Conservation (phyloP, 2,113 vertebrate genomes). For the Calyptommatus sinebrachiatus region DNA sequence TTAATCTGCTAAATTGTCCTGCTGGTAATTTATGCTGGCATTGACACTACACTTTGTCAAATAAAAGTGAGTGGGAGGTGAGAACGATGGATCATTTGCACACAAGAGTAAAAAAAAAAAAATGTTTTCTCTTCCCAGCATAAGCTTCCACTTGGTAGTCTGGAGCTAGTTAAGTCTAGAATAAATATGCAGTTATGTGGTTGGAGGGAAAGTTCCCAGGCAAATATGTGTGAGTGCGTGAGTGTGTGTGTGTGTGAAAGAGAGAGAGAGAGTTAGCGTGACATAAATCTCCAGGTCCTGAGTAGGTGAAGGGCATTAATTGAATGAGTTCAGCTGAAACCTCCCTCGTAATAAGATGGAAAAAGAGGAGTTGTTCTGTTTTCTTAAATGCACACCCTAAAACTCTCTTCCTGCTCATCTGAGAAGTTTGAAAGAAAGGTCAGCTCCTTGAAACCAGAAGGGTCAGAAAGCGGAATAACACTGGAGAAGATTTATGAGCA, state of each 20-base stretch:
- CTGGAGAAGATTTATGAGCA: not conserved
- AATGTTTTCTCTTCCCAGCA: not conserved
- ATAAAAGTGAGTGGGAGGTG: not conserved
- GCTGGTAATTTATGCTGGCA: slow-evolving; percentile 13
- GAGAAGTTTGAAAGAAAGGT: not conserved
- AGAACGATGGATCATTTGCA: not conserved
- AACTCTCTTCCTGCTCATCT: slow-evolving; percentile 10
- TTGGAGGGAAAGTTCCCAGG: not conserved
- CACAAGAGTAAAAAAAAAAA: not conserved
- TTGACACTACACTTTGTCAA: not conserved
- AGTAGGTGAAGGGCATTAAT: not conserved
- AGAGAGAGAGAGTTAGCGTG: too few species aligned
- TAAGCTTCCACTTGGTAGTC: not conserved
- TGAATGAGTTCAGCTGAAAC: not conserved
- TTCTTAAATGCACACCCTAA: not conserved
- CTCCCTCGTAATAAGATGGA: not conserved
- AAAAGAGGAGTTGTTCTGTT: slow-evolving; percentile 15
- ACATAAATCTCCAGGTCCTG: not conserved
- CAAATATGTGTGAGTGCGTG: not conserved
- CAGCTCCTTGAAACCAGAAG: slow-evolving; percentile 9
- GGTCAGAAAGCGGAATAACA: not conserved
- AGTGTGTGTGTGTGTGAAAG: too few species aligned
- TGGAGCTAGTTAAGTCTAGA: not conserved
- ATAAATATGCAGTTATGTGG: not conserved
- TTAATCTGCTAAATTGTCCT: slow-evolving; percentile 8